A percentile compares a stretch with the other conserved stretches of the same genome.
Conservation (phyloP, 2,797 vertebrate genomes). For the Sphaeramia orbicularis region DNA sequence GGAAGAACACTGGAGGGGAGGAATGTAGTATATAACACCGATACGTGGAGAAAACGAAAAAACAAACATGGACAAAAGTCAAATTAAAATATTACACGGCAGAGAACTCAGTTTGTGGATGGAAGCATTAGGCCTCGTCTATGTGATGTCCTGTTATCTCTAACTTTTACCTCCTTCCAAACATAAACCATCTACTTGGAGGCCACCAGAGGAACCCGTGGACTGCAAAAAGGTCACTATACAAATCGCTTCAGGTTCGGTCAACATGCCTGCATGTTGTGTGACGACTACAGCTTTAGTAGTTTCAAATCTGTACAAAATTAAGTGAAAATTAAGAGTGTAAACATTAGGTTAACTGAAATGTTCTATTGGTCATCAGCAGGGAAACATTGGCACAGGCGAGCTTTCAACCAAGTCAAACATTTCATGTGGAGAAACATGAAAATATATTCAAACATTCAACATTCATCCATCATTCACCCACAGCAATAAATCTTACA, state of each 20-base stretch:
- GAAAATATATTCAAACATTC: slow-evolving; percentile 33
- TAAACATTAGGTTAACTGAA: slow-evolving; percentile 71
- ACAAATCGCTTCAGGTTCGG: slow-evolving; percentile 47
- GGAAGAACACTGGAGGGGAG: slow-evolving; percentile 32
- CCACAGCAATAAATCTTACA: slow-evolving; percentile 27
- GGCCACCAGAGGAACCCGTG: slow-evolving; percentile 22
- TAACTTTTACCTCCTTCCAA: slow-evolving; percentile 37
- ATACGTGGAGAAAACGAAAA: slow-evolving; percentile 26
- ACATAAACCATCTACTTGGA: slow-evolving; percentile 57
- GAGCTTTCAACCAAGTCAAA: slow-evolving; percentile 57
- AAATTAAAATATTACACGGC: slow-evolving; percentile 29
- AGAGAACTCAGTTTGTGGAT: slow-evolving; percentile 40
- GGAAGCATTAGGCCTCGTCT: neutral
- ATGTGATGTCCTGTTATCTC: slow-evolving; percentile 31
- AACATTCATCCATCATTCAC: slow-evolving; percentile 21
- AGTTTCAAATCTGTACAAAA: slow-evolving; percentile 67
- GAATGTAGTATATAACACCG: slow-evolving; percentile 49
- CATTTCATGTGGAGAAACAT: slow-evolving; percentile 32
- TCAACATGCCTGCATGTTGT: slow-evolving; percentile 89
- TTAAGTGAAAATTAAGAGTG: slow-evolving; percentile 41
- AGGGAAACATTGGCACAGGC: slow-evolving; percentile 87
- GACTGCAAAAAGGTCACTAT: slow-evolving; percentile 46
- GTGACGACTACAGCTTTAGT: slow-evolving; percentile 68
- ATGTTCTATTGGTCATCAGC: slow-evolving; percentile 67
- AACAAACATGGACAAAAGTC: slow-evolving; percentile 28